Conservation (phyloP, 2,888 invertebrate species). For the Amiota mariae region DNA sequence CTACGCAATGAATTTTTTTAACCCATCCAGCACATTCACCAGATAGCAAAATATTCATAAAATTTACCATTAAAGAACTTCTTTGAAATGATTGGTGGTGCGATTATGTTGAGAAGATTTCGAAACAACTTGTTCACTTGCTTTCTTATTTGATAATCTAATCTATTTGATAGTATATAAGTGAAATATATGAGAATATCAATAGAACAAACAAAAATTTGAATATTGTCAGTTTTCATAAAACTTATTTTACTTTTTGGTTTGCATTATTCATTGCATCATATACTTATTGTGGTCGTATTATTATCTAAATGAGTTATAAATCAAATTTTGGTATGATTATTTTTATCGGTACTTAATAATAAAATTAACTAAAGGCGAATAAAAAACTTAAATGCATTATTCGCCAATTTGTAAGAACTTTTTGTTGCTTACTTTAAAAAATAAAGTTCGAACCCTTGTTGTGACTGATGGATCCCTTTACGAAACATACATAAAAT, state of each 20-base stretch:
- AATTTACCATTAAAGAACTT: too few relatives aligned
- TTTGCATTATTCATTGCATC: conserved; percentile 6
- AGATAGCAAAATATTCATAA: too few relatives aligned
- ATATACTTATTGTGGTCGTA: background rate
- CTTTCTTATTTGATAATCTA: background rate
- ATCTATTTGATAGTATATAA: background rate
- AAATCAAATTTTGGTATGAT: conserved; percentile 19
- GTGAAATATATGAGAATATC: too few relatives aligned
- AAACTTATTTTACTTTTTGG: conserved; percentile 23
- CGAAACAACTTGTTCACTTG: background rate
- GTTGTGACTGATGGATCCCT: too few relatives aligned
- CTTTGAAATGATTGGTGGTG: too few relatives aligned
- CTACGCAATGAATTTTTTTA: too few relatives aligned
- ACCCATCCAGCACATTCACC: too few relatives aligned
- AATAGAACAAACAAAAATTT: background rate
- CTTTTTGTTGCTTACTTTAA: background rate
- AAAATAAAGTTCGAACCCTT: too few relatives aligned
- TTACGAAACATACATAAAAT: too few relatives aligned
- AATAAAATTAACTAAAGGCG: background rate
- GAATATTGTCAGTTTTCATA: conserved; percentile 1
- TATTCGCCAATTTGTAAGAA: conserved; percentile 4
- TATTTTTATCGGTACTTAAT: background rate
- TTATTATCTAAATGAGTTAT: background rate
- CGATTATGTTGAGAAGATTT: too few relatives aligned
- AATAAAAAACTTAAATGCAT: conserved; percentile 10